Evolutionary conservation across 2,888 invertebrate genomes (phyloP).

Genomic region (Nematopogon swammerdamellus): DNA sequence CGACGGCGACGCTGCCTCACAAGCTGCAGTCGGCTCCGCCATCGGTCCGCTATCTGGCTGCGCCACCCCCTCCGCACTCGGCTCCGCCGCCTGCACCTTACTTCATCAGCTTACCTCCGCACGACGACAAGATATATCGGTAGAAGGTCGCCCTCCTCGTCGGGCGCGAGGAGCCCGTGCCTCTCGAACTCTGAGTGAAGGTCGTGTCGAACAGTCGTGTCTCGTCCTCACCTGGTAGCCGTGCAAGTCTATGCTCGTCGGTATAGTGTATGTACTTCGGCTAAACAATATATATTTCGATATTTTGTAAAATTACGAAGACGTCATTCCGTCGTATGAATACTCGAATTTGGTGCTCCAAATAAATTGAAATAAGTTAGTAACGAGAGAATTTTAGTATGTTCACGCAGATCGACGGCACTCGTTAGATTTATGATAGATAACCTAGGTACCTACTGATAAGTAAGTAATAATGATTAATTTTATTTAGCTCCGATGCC

Average conservation of each 20-base stretch:
- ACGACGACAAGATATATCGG: constrained; percentile 65
- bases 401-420: no score
- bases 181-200: neutral
- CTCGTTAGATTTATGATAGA: no score
- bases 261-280: no score
- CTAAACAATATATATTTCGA: no score
- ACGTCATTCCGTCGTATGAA: no score
- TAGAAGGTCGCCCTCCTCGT: constrained; percentile 21
- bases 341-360: no score
- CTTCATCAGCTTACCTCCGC: constrained; percentile 60
- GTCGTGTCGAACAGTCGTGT: neutral
- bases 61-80: constrained; percentile 52
- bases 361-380: no score
- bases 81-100: constrained; percentile 57
- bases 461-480: neutral
- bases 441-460: no score
- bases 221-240: no score
- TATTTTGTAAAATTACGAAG: no score
- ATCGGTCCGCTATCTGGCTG: constrained; percentile 53
- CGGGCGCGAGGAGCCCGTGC: neutral
- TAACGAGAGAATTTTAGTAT: no score
- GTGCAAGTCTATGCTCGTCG: no score
- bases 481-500: neutral
- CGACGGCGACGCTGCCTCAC: constrained; percentile 65
- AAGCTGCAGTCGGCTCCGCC: constrained; percentile 57